Conservation (phyloP, 2,888 invertebrate species). For the Heterodera filipjevi region DNA sequence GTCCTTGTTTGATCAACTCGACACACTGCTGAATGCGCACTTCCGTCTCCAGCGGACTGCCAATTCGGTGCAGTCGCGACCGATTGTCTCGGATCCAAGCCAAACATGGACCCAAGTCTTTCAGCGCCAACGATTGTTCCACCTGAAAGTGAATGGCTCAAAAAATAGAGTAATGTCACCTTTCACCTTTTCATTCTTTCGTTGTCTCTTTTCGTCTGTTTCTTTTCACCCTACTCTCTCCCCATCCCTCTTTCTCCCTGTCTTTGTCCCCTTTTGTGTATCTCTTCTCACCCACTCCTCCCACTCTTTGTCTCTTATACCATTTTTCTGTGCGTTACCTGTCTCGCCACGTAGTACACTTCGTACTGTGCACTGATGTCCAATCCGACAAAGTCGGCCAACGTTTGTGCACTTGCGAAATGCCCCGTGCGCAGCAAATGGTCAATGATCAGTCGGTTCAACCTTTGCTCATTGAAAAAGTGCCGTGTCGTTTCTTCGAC, state of each 20-base stretch:
- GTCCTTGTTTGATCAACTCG: slow-evolving; percentile 80
- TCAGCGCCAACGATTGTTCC: slow-evolving; percentile 44
- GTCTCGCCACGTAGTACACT: slow-evolving; percentile 50
- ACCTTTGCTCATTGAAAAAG: slow-evolving; percentile 82
- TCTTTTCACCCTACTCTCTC: background rate
- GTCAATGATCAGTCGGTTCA: slow-evolving; percentile 94
- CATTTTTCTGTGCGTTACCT: slow-evolving; percentile 30
- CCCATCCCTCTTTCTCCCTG: too few relatives aligned
- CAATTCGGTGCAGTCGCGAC: slow-evolving; percentile 66
- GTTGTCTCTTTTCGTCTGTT: background rate
- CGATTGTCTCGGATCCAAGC: slow-evolving; percentile 69
- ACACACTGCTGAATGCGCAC: slow-evolving; percentile 77
- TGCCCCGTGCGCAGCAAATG: slow-evolving; percentile 85
- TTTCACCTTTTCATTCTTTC: background rate
- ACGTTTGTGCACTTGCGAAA: slow-evolving; percentile 86
- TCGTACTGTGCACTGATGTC: slow-evolving; percentile 56
- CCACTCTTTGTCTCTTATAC: background rate
- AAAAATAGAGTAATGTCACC: too few relatives aligned
- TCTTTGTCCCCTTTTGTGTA: too few relatives aligned
- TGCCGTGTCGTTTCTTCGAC: slow-evolving; percentile 69
- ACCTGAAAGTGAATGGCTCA: slow-evolving; percentile 30
- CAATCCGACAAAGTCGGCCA: slow-evolving; percentile 77
- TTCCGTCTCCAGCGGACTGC: slow-evolving; percentile 91
- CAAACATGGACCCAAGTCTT: slow-evolving; percentile 46
- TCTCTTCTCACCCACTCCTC: background rate